Percentiles rank a stretch among this genome's conserved stretches.
Conservation (phyloP, 2,113 vertebrate genomes). For the Brienomyrus brachyistius region DNA sequence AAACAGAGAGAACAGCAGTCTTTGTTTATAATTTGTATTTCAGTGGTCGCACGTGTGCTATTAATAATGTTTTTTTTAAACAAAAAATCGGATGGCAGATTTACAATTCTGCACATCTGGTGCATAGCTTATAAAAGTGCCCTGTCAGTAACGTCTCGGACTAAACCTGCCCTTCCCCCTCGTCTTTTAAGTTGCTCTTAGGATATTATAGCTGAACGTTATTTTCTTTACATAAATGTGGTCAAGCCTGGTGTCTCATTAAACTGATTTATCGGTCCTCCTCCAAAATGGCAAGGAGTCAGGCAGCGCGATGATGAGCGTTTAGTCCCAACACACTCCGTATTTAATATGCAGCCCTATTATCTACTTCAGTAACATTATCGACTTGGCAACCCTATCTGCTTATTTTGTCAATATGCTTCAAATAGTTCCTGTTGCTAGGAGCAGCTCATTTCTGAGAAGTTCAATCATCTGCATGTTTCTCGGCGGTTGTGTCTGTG, state of each 20-base stretch:
- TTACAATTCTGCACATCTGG: conserved; percentile 56
- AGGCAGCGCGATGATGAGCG: conserved; percentile 6
- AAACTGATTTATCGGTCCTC: conserved; percentile 33
- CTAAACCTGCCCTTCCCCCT: conserved; percentile 4
- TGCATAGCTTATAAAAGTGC: conserved; percentile 49
- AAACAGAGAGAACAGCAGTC: background rate
- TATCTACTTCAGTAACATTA: conserved; percentile 12
- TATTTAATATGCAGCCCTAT: background rate
- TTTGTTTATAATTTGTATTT: conserved; percentile 16
- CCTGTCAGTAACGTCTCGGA: conserved; percentile 46
- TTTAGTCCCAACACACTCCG: conserved; percentile 20
- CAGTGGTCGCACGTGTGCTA: conserved; percentile 16
- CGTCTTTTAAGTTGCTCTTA: conserved; percentile 35
- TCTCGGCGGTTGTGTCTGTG: background rate
- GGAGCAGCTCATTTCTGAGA: conserved; percentile 7
- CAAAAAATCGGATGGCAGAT: conserved; percentile 43
- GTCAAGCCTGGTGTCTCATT: conserved; percentile 32
- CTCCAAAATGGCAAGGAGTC: background rate
- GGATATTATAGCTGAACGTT: conserved; percentile 19
- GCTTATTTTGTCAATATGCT: conserved; percentile 30
- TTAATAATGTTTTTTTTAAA: conserved; percentile 32
- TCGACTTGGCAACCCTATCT: conserved; percentile 32
- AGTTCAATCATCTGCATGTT: background rate
- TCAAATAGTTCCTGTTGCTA: conserved; percentile 34
- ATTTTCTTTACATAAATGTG: conserved; percentile 34